phyloP scores from a whole-genome alignment of 2,113 vertebrate genomes.

The Melospiza georgiana region DNA sequence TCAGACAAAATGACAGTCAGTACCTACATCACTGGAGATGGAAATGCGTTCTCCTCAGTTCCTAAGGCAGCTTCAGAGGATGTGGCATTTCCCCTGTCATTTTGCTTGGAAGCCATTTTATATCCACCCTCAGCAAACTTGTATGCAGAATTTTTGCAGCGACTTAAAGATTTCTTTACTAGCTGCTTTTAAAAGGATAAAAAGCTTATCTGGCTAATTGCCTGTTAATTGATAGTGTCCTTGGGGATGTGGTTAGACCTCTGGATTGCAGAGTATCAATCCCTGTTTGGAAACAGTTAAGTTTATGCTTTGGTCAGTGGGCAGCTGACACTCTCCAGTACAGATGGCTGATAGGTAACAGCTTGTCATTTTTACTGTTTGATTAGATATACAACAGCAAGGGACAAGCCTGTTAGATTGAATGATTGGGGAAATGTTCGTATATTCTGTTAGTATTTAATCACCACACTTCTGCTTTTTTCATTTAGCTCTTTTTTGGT shows the following conservation, averaged over 20 bases:
- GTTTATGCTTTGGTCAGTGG: not conserved
- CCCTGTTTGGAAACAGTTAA: not conserved
- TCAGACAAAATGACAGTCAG: conserved; percentile 9
- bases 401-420: not conserved
- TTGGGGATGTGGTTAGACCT: not conserved
- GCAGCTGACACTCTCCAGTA: not conserved
- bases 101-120: not conserved
- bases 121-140: not conserved
- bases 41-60: not conserved
- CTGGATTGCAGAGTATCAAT: not conserved
- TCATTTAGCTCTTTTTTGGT: not conserved
- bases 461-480: not conserved
- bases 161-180: not conserved
- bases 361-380: not conserved
- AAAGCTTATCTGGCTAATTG: not conserved
- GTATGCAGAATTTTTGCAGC: not conserved
- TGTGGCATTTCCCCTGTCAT: not conserved
- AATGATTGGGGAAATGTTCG: not conserved
- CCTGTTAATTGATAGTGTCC: not conserved
- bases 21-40: not conserved
- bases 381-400: not conserved
- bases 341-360: not conserved
- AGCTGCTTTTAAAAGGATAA: not conserved
- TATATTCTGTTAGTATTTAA: not conserved
- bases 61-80: not conserved